These are phyloP conservation scores for Delphinapterus leucas DNA, from an alignment of 2,113 vertebrate species.

Conservation along the genomic window DNA sequence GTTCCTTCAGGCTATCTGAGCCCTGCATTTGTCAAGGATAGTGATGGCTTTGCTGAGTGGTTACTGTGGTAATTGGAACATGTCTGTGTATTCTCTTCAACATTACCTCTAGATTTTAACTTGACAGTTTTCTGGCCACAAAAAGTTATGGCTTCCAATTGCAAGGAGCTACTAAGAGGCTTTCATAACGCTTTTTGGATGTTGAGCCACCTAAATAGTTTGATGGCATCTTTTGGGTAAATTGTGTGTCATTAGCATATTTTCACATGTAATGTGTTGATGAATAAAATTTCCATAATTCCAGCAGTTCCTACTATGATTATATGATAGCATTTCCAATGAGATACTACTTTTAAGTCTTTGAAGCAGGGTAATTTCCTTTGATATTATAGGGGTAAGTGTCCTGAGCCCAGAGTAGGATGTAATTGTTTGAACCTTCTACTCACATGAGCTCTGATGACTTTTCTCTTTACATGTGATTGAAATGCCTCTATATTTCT, in stretches of 20 bases:
- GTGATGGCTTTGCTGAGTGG: not conserved
- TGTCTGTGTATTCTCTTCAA: not conserved
- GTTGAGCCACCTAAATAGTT: not conserved
- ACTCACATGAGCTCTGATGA: not conserved
- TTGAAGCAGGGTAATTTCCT: not conserved
- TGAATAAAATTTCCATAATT: not conserved
- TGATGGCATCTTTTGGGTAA: not conserved
- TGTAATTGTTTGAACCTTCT: not conserved
- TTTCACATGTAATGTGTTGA: not conserved
- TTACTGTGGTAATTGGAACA: not conserved
- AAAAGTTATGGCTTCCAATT: not conserved
- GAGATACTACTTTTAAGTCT: not conserved
- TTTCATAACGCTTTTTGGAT: not conserved
- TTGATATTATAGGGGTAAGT: not conserved
- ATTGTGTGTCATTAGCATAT: not conserved
- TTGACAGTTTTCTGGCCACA: constrained; percentile 23
- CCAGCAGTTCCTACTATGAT: not conserved
- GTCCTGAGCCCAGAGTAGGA: not conserved
- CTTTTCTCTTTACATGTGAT: not conserved
- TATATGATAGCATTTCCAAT: not conserved
- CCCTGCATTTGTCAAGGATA: not conserved
- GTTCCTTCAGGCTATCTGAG: not conserved
- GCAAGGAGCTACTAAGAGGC: not conserved
- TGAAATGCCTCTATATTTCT: not conserved
- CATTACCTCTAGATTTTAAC: not conserved